Conservation (phyloP, 2,113 vertebrate species). For the Clarias macrocephalus region DNA sequence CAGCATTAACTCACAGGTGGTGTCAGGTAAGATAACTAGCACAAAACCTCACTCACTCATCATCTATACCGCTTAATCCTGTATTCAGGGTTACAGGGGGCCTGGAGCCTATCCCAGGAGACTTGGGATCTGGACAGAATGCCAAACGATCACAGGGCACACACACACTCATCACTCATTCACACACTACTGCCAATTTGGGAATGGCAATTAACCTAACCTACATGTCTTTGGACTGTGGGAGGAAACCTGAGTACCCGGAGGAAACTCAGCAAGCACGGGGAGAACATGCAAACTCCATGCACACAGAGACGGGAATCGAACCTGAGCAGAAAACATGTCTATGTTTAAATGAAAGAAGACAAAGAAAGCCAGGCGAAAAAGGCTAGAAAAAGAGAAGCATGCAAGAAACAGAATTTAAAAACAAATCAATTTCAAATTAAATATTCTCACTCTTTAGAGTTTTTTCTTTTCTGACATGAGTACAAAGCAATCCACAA, state of each 20-base stretch:
- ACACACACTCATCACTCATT: no score
- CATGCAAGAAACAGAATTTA: not conserved
- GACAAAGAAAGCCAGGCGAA: not conserved
- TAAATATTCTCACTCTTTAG: not conserved
- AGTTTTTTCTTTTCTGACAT: not conserved
- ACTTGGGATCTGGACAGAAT: no score
- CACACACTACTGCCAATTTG: no score
- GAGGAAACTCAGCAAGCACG: no score
- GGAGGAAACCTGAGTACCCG: no score
- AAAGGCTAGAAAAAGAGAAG: not conserved
- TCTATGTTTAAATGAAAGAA: not conserved
- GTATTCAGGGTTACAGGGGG: no score
- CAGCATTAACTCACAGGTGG: slow-evolving; percentile 84
- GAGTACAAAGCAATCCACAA: not conserved
- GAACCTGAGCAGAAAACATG: not conserved
- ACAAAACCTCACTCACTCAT: not conserved
- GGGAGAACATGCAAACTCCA: no score
- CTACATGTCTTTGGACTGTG: no score
- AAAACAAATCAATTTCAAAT: not conserved
- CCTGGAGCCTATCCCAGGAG: no score
- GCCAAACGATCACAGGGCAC: no score
- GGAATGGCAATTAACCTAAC: no score
- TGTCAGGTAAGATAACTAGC: slow-evolving; percentile 79
- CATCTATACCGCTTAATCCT: no score
- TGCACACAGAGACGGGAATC: not conserved